Base-by-base conservation (phyloP, 1,140 invertebrate genomes). In the Lordiphosa mommai region DNA sequence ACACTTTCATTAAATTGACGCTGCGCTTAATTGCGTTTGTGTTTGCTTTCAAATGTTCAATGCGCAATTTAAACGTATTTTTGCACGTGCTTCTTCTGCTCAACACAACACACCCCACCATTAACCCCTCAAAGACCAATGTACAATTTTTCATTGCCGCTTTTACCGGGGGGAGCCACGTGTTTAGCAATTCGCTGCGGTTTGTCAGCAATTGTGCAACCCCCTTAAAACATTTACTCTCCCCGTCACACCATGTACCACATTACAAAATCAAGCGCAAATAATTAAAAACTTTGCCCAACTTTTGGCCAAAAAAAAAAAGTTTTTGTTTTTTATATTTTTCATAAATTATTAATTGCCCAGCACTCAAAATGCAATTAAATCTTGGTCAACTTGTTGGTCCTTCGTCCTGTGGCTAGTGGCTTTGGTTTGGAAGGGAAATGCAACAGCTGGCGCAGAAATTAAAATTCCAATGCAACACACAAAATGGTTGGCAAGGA, bases 21-120 rank as follows among this genome's bases (percentile, higher is more conserved):
- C 71, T 61, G 72, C 69, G 76, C 76, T 82, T 82, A 82, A 82
- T 82, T 82, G 76, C 76, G 72, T 82, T 82, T 80, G 76, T 82
- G 76, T 80, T 76, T 80, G 76, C 58, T 37, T 76, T 73, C 58
- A 70, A 60, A 67, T 67, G 66, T 69, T 69, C 53, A 69, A 68
- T 69, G 65, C 71, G 65, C 70, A 80, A 59, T 80, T 80, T 72
- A 57, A 74, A 67, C 76, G 59, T 71, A 82, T 84, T 82, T 82
- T 82, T 82, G 71, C 76, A 82, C 76, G 76, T 82, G 77, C 72
- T 72, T 53, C 65, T 33, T 30, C 16, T 53, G 40, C 50, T 32
- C 27, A n/a, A n/a, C n/a, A 9, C 7, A 7, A 23, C 34, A 13
- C 38, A 27, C 9, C 14, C 10, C 29, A 49, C 9, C 64, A 33